These are phyloP conservation scores for Atrichornis clamosus DNA, from an alignment of 2,113 vertebrate genomes.

Conservation along the genomic window DNA sequence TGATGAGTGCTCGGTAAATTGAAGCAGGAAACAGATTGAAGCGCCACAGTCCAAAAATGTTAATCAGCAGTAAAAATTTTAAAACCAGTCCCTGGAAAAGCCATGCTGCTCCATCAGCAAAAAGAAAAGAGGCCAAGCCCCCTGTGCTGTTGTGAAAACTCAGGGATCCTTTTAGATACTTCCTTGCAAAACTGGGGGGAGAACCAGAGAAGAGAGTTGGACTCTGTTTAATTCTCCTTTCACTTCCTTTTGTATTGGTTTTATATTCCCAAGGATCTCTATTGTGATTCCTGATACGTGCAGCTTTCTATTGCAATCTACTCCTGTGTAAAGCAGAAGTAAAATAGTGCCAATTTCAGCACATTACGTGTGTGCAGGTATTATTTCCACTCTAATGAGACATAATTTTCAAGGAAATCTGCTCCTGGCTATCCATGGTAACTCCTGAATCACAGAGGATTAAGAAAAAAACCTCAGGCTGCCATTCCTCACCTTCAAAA, in stretches of 20 bases:
- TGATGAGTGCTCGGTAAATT: neutral
- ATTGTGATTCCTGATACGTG: neutral
- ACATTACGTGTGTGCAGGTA: accelerated
- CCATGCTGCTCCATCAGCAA: accelerated
- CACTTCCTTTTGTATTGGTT: accelerated
- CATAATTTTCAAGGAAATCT: neutral
- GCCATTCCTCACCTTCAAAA: neutral
- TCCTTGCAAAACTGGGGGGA: neutral
- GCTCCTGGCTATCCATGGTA: neutral
- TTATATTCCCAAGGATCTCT: neutral
- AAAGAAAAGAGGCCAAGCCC: neutral
- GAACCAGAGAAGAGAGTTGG: neutral
- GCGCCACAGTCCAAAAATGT: neutral
- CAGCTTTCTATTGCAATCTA: neutral
- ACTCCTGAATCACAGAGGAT: neutral
- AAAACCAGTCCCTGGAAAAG: neutral
- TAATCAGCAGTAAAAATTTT: neutral
- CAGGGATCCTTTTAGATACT: neutral
- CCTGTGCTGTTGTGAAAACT: neutral
- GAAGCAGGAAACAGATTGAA: neutral
- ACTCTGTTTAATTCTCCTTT: neutral
- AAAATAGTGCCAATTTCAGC: accelerated
- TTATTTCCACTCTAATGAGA: neutral
- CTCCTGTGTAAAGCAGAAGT: neutral
- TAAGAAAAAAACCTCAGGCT: neutral